Percentiles rank a stretch among this genome's conserved stretches.
Evolutionary conservation across 2,888 invertebrate species (phyloP).

Genomic region (Napeogenes sylphis): DNA sequence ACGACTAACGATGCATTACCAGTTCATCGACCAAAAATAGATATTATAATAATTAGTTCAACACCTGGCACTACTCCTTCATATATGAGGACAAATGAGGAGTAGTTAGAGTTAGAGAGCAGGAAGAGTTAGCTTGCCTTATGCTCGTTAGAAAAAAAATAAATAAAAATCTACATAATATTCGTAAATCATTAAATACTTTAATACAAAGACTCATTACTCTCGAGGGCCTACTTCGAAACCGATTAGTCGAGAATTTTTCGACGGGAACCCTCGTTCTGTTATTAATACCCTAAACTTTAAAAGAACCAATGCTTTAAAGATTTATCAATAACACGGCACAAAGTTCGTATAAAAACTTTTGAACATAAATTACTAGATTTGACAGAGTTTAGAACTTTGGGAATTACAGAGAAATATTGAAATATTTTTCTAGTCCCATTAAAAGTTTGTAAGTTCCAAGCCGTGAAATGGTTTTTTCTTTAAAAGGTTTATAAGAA

Average conservation of each 20-base stretch:
- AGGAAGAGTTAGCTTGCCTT: too few species aligned
- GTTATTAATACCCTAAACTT: slow-evolving; percentile 9
- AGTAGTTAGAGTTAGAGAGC: too few species aligned
- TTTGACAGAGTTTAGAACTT: background rate
- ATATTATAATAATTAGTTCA: too few species aligned
- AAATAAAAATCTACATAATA: too few species aligned
- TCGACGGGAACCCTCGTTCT: background rate
- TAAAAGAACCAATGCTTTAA: slow-evolving; percentile 11
- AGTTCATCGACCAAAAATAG: too few species aligned
- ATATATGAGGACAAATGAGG: too few species aligned
- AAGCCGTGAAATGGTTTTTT: background rate
- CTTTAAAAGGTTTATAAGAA: background rate
- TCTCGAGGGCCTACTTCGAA: slow-evolving; percentile 15
- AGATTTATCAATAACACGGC: slow-evolving; percentile 2
- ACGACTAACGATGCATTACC: too few species aligned
- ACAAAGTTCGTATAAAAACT: slow-evolving; percentile 5
- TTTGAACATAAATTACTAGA: background rate
- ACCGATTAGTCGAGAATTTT: slow-evolving; percentile 13
- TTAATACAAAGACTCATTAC: background rate
- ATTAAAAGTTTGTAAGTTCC: background rate
- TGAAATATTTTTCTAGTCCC: slow-evolving; percentile 1
- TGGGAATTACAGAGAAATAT: background rate
- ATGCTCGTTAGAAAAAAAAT: too few species aligned
- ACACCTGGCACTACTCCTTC: too few species aligned
- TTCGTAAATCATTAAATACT: background rate